A percentile compares a stretch with the other conserved stretches of the same genome.
phyloP scores from a whole-genome alignment of 2,888 invertebrate species.

The Stenoptilia bipunctidactyla region DNA sequence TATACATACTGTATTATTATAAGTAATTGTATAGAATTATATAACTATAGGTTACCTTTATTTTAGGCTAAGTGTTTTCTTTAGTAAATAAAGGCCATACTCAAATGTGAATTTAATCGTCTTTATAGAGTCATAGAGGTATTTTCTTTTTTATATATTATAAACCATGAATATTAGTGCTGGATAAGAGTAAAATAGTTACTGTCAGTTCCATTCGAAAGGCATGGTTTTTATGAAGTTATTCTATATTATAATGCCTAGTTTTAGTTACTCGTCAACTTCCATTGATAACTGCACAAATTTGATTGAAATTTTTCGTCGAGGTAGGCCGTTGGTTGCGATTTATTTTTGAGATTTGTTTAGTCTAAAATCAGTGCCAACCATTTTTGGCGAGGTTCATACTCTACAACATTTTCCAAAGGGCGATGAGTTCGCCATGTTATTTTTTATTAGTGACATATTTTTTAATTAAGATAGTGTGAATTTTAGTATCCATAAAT shows the following conservation, averaged over 20 bases:
- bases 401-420: conserved; percentile 19
- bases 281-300: conserved; percentile 61
- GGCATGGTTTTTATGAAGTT: conserved; percentile 21
- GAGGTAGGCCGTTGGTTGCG: neutral
- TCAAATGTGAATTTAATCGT: conserved; percentile 57
- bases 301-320: conserved; percentile 11
- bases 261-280: conserved; percentile 43
- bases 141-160: conserved; percentile 28
- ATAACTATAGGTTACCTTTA: conserved; percentile 42
- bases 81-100: conserved; percentile 57
- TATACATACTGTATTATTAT: conserved; percentile 39
- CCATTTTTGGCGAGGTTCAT: conserved; percentile 17
- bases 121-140: conserved; percentile 34
- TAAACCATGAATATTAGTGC: conserved; percentile 34
- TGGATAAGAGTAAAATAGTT: conserved; percentile 33
- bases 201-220: conserved; percentile 28
- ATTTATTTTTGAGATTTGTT: conserved; percentile 24
- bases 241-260: conserved; percentile 18
- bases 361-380: conserved; percentile 30
- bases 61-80: conserved; percentile 48
- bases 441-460: conserved; percentile 29
- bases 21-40: conserved; percentile 47
- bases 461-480: conserved; percentile 39
- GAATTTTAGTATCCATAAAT: conserved; percentile 48
- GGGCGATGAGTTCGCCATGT: conserved; percentile 18